Percentiles rank a stretch among this genome's conserved stretches.
phyloP scores from a whole-genome alignment of 2,888 invertebrate species.

The Platycheirus rosarum region DNA sequence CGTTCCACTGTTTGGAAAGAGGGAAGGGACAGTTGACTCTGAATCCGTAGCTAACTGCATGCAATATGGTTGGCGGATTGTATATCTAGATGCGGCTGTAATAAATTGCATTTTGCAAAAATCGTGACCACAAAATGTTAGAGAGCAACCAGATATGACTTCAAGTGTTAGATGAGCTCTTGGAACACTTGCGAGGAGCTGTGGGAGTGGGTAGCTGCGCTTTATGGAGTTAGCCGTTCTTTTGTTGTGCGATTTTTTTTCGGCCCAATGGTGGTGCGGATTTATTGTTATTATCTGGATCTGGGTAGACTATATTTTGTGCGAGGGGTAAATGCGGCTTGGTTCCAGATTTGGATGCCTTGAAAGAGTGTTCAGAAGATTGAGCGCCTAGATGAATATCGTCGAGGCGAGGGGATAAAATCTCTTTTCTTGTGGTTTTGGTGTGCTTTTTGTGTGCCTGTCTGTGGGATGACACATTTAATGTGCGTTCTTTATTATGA shows the following conservation, averaged over 20 bases:
- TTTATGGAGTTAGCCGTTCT: conserved; percentile 63
- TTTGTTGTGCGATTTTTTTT: conserved; percentile 42
- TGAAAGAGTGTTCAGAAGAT: not conserved
- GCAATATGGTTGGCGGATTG: conserved; percentile 47
- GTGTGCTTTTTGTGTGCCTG: conserved; percentile 31
- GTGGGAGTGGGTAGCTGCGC: conserved; percentile 70
- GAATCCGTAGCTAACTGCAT: not conserved
- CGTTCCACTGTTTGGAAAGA: conserved; percentile 34
- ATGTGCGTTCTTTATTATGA: conserved; percentile 55
- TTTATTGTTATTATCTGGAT: conserved; percentile 66
- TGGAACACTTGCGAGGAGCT: conserved; percentile 40
- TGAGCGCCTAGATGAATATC: not conserved
- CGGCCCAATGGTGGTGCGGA: conserved; percentile 17
- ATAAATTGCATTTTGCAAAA: conserved; percentile 73
- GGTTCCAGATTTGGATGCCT: not conserved
- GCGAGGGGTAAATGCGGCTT: not conserved
- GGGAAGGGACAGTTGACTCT: not conserved
- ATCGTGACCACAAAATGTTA: conserved; percentile 74
- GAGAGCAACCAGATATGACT: conserved; percentile 43
- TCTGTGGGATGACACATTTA: conserved; percentile 35
- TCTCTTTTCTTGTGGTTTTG: conserved; percentile 35
- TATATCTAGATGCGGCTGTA: conserved; percentile 72
- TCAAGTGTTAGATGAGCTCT: conserved; percentile 40
- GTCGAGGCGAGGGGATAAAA: conserved; percentile 29
- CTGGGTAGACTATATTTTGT: conserved; percentile 16